Evolutionary conservation across 1,140 invertebrate species (phyloP).

Genomic region (Aradophagus sp.): DNA sequence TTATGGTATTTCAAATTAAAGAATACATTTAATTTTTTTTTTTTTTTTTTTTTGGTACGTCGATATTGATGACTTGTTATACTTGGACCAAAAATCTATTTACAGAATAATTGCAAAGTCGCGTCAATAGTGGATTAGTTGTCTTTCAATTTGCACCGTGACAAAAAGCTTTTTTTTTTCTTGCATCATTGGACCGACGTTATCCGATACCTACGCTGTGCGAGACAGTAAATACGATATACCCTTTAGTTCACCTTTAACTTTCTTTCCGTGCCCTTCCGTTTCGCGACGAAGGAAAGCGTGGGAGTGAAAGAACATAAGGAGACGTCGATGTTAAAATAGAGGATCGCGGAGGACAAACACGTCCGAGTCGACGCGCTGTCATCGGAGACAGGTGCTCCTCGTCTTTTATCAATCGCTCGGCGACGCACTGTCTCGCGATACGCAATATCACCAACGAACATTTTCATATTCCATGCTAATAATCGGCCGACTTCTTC

Average conservation of each 20-base stretch:
- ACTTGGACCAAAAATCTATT: too few relatives aligned
- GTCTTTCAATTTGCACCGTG: too few relatives aligned
- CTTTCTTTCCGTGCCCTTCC: conserved; percentile 24
- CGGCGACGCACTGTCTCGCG: conserved; percentile 39
- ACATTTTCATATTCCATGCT: conserved; percentile 22
- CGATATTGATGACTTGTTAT: too few relatives aligned
- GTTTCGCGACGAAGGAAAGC: conserved; percentile 18
- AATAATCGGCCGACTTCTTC: conserved; percentile 6
- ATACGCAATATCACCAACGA: conserved; percentile 8
- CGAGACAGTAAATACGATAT: conserved; percentile 39
- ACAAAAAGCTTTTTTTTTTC: conserved; percentile 19
- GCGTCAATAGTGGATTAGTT: too few relatives aligned
- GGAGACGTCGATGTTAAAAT: conserved; percentile 39
- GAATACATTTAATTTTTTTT: too few relatives aligned
- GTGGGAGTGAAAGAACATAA: conserved; percentile 33
- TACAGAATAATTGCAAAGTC: too few relatives aligned
- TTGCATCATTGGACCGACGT: conserved; percentile 27
- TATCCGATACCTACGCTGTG: conserved; percentile 27
- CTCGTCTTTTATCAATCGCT: conserved; percentile 25
- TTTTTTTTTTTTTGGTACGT: too few relatives aligned
- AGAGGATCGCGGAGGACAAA: conserved; percentile 30
- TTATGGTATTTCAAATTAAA: too few relatives aligned
- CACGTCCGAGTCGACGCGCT: not conserved
- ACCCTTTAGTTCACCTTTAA: conserved; percentile 34
- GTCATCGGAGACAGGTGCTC: conserved; percentile 24